Evolutionary conservation across 2,888 invertebrate genomes (phyloP).

Genomic region (Thalpophila matura): DNA sequence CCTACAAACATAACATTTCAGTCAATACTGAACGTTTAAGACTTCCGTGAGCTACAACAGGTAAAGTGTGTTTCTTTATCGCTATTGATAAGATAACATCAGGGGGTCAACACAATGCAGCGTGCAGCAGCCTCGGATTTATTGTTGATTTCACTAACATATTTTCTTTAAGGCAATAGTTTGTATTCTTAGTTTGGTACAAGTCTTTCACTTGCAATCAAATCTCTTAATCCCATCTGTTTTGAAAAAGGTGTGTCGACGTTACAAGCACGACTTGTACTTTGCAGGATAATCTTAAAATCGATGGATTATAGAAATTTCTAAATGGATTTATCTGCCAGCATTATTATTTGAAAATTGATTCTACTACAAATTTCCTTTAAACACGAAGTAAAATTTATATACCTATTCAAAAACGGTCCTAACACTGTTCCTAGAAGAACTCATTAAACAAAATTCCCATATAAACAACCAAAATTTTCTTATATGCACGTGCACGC

Average conservation of each 20-base stretch:
- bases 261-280: slow-evolving; percentile 36
- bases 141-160: slow-evolving; percentile 62
- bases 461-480: slow-evolving; percentile 31
- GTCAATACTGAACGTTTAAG: slow-evolving; percentile 57
- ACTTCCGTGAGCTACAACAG: slow-evolving; percentile 62
- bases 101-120: slow-evolving; percentile 69
- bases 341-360: background rate
- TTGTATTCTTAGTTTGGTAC: slow-evolving; percentile 39
- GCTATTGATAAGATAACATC: slow-evolving; percentile 75
- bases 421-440: slow-evolving; percentile 8
- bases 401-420: slow-evolving; percentile 6
- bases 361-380: too few relatives aligned
- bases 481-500: slow-evolving; percentile 36
- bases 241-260: slow-evolving; percentile 48
- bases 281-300: slow-evolving; percentile 30
- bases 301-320: slow-evolving; percentile 29
- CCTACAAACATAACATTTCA: slow-evolving; percentile 42
- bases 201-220: slow-evolving; percentile 46
- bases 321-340: slow-evolving; percentile 21
- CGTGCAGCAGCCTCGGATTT: slow-evolving; percentile 55
- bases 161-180: slow-evolving; percentile 55
- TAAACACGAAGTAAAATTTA: background rate
- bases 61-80: slow-evolving; percentile 72
- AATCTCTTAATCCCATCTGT: slow-evolving; percentile 56
- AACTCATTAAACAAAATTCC: slow-evolving; percentile 7